Conservation (phyloP, 2,888 invertebrate genomes). For the Thecophora atra region DNA sequence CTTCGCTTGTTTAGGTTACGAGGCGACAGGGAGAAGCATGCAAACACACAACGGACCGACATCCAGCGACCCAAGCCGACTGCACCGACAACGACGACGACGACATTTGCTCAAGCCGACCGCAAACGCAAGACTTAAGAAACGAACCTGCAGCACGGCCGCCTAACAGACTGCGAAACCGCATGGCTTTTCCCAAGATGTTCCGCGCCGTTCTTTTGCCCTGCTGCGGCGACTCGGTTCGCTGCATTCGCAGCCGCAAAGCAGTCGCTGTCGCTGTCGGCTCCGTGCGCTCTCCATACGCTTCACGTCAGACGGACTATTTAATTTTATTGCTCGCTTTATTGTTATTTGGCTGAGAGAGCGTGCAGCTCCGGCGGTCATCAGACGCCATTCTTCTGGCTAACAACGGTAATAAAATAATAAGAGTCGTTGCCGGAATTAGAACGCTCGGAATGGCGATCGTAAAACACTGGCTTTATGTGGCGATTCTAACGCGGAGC, state of each 20-base stretch:
- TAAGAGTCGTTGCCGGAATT: conserved; percentile 2
- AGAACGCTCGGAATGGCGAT: conserved; percentile 17
- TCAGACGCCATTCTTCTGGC: neutral
- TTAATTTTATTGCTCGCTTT: neutral
- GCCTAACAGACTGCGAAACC: too few relatives aligned
- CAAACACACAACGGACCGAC: too few relatives aligned
- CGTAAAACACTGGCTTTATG: neutral
- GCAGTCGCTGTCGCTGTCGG: neutral
- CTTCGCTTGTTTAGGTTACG: too few relatives aligned
- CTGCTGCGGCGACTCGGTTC: neutral
- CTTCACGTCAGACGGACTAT: neutral
- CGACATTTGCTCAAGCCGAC: neutral
- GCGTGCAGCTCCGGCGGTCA: neutral
- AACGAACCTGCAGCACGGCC: conserved; percentile 32
- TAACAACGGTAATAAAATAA: neutral
- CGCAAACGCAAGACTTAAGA: conserved; percentile 39
- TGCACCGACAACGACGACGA: neutral
- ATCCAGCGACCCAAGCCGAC: neutral
- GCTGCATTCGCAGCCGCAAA: neutral
- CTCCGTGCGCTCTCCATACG: neutral
- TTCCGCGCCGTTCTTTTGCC: neutral
- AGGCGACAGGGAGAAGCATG: too few relatives aligned
- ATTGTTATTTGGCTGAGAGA: neutral
- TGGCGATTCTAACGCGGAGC: too few relatives aligned
- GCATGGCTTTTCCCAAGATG: too few relatives aligned